Evolutionary conservation across 2,113 vertebrate species (phyloP), one percentile per base, ranked within the genome.

Genomic region (Sander lucioperca): DNA sequence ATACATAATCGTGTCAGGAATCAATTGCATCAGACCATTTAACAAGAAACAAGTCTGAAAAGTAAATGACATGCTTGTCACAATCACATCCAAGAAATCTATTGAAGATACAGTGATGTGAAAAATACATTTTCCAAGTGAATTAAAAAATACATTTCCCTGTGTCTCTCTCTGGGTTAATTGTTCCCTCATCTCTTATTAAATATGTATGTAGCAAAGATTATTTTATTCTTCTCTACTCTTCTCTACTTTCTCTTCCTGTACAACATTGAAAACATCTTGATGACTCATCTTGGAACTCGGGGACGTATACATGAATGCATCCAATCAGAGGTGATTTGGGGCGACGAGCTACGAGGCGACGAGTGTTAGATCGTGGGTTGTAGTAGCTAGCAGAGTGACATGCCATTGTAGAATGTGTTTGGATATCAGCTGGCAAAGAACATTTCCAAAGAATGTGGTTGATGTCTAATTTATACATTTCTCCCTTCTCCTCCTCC

Each of bases 41-140:
- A 27, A 77, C 39, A 43, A 43, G 39, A 72, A 47, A 69, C 30
- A 15, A 68, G 23, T 30, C 45, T 68, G 19, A 70, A 36, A 27
- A 19, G 23, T 66, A 3, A 21, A 23, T 19, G 7, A 6, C 11
- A 51, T 51, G 16, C 6, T 7, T 30, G 3, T 30, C 27, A 53
- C 27, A 62, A 43, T 43, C 10, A 11, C 39, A 43, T 11, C 10
- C 39, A 43, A 43, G 39, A 43, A 10, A 61, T 61, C 16, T 18
- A 61, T 36, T 61, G 18, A 33, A 62, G 30, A 62, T 18, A 21
- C 27, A 62, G 59, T 39, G 18, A 21, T 36, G 21, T 62, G 18
- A 62, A 62, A 36, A 10, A 18, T 59, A 59, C 6, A 27, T 27
- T 30, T 10, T 23, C 15, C 15, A 6, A 50, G 19, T 54, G 3